These are phyloP conservation scores for Agapornis roseicollis DNA, from an alignment of 2,113 vertebrate genomes.

Conservation along the genomic window DNA sequence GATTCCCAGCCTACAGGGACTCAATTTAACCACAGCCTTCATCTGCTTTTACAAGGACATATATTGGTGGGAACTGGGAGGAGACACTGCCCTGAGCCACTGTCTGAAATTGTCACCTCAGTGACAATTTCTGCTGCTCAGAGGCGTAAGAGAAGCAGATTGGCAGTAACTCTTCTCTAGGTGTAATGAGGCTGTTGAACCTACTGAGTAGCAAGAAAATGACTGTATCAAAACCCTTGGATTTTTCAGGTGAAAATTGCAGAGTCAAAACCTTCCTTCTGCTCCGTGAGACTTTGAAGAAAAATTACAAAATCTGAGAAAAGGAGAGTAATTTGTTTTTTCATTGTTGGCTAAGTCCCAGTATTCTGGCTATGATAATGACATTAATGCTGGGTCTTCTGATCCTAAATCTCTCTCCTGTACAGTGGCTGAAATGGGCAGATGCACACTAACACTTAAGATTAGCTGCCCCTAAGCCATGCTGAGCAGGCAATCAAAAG, in stretches of 20 bases:
- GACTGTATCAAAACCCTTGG: not conserved
- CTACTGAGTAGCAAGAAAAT: not conserved
- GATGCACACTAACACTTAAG: not conserved
- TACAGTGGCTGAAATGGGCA: not conserved
- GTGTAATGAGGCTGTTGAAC: not conserved
- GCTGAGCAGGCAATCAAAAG: not conserved
- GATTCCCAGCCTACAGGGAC: not conserved
- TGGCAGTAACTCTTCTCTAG: not conserved
- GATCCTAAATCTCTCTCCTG: not conserved
- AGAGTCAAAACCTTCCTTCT: not conserved
- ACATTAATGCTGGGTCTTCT: not conserved
- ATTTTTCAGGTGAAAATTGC: not conserved
- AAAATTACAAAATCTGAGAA: not conserved
- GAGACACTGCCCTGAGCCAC: not conserved
- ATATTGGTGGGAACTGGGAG: not conserved
- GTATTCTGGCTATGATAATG: not conserved
- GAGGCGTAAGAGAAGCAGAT: not conserved
- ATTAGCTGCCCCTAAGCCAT: not conserved
- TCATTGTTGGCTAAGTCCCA: not conserved
- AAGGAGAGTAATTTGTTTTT: not conserved
- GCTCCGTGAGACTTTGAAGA: not conserved
- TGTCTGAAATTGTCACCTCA: not conserved
- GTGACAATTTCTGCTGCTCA: not conserved
- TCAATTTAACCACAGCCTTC: not conserved
- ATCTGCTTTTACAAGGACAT: not conserved